Conservation (phyloP, 2,113 vertebrate species). For the Gavialis gangeticus region DNA sequence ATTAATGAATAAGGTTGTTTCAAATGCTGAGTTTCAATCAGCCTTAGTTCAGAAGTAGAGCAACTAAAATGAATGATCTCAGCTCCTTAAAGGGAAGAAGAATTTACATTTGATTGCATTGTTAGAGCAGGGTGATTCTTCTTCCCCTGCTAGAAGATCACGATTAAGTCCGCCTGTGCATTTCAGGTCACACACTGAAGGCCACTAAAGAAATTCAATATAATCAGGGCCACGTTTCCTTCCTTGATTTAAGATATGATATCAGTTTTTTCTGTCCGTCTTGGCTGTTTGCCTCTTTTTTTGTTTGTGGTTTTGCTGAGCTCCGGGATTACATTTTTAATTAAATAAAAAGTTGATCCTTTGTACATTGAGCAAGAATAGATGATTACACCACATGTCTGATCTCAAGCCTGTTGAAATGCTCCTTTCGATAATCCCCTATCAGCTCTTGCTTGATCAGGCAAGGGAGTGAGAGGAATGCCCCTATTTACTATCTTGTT, state of each 20-base stretch:
- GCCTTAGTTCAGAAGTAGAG: not conserved
- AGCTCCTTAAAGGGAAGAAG: not conserved
- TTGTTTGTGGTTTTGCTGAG: not conserved
- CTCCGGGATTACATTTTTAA: slow-evolving; percentile 44
- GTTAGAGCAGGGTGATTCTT: not conserved
- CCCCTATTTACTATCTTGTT: not conserved
- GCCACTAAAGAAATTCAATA: not conserved
- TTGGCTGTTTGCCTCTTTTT: slow-evolving; percentile 26
- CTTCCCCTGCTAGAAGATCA: not conserved
- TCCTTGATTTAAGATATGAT: not conserved
- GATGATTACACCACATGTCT: no score
- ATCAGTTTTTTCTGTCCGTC: not conserved
- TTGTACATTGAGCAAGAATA: not conserved
- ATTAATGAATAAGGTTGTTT: not conserved
- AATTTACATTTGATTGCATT: not conserved
- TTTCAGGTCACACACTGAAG: not conserved
- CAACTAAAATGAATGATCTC: not conserved
- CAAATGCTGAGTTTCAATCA: not conserved
- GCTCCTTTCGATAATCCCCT: not conserved
- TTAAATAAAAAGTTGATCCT: slow-evolving; percentile 20
- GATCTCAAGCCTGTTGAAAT: not conserved
- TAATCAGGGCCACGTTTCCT: not conserved
- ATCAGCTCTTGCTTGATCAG: slow-evolving; percentile 20
- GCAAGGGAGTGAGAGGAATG: not conserved
- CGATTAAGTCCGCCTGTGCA: not conserved